Percentiles rank a stretch among this genome's conserved stretches.
Conservation (phyloP, 1,140 invertebrate species). For the Hormaphis cornu region DNA sequence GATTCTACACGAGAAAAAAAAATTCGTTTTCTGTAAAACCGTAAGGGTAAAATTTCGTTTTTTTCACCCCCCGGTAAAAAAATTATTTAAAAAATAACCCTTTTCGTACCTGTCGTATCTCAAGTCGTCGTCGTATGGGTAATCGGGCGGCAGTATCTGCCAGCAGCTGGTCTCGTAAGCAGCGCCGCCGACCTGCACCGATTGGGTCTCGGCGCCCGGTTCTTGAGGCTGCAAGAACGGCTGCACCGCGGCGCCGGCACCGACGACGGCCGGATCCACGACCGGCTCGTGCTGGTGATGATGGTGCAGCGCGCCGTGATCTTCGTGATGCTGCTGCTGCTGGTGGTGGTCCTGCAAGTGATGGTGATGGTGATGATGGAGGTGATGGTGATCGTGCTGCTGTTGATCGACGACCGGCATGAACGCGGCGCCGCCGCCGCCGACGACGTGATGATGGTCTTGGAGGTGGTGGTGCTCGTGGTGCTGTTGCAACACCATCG, state of each 20-base stretch:
- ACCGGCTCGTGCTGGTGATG: not conserved
- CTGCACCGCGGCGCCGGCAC: not conserved
- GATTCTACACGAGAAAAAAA: too few relatives aligned
- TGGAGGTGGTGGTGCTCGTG: not conserved
- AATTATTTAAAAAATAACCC: not conserved
- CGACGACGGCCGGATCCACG: not conserved
- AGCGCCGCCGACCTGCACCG: not conserved
- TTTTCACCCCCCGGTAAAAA: too few relatives aligned
- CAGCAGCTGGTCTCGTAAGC: slow-evolving; percentile 22
- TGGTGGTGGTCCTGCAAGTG: not conserved
- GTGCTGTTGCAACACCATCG: slow-evolving; percentile 8
- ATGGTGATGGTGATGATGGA: not conserved
- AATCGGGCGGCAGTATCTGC: slow-evolving; percentile 27
- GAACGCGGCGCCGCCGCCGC: not conserved
- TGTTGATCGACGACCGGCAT: slow-evolving; percentile 8
- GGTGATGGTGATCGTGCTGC: not conserved
- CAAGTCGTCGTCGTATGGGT: slow-evolving; percentile 31
- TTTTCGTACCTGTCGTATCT: slow-evolving; percentile 24
- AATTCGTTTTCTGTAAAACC: too few relatives aligned
- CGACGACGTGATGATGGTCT: not conserved
- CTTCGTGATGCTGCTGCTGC: not conserved
- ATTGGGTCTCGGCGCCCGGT: not conserved
- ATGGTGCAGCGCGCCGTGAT: not conserved
- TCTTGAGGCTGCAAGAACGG: not conserved
- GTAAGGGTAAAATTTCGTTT: too few relatives aligned